phyloP scores from a whole-genome alignment of 2,888 invertebrate species.

The Mesopsocus fuscifrons region DNA sequence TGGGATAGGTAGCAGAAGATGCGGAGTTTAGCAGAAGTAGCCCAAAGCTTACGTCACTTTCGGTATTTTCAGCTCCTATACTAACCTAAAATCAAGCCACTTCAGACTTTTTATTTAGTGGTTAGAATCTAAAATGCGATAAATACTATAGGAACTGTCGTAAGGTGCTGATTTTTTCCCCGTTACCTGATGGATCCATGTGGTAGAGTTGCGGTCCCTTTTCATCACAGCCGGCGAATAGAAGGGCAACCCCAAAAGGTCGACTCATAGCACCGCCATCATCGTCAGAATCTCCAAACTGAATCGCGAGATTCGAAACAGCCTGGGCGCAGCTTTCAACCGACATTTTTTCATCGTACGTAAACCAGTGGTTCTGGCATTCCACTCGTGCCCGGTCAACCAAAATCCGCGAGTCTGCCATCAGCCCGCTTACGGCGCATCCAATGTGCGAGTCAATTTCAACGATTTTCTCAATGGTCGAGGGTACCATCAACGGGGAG shows the following conservation, averaged over 20 bases:
- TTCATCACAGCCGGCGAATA: constrained; percentile 59
- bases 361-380: constrained; percentile 97
- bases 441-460: constrained; percentile 97
- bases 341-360: constrained; percentile 88
- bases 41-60: too few species aligned
- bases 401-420: constrained; percentile 92
- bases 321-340: constrained; percentile 97
- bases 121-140: too few species aligned
- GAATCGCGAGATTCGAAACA: constrained; percentile 96
- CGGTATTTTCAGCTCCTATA: too few species aligned
- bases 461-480: constrained; percentile 95
- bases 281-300: constrained; percentile 96
- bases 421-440: constrained; percentile 91
- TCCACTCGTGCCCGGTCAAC: constrained; percentile 90
- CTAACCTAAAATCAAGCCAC: too few species aligned
- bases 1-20: too few species aligned
- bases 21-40: too few species aligned
- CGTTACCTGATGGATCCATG: constrained; percentile 98
- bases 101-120: too few species aligned
- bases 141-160: too few species aligned
- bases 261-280: constrained; percentile 90
- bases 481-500: constrained; percentile 88
- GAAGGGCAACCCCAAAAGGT: constrained; percentile 96
- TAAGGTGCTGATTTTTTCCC: too few species aligned
- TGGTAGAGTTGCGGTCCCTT: constrained; percentile 91